Evolutionary conservation across 2,888 invertebrate genomes (phyloP), one percentile per base, ranked within the genome.

Genomic region (Lycia hirtaria): DNA sequence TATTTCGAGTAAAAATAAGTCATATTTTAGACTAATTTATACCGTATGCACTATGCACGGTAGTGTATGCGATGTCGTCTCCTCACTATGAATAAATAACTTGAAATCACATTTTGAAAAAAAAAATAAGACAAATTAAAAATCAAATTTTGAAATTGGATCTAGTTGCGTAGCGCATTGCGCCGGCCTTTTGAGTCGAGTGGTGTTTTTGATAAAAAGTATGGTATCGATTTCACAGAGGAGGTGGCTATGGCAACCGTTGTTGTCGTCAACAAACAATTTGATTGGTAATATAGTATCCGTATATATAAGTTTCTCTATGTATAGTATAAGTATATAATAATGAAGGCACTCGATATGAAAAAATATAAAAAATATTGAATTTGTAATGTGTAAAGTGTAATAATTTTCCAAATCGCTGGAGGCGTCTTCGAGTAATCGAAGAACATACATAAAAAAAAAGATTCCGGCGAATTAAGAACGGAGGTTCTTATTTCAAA

Each of bases 101-200:
- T 30, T 20, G 15, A 30, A 26, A 54, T 67, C 65, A 78, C 76
- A 78, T 78, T 65, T 74, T 73, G 60, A 75, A 71, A 60, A 64
- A 61, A 49, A 64, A 75, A 68, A 68, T 60, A 64, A 59, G 53
- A 66, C 2, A 62, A 62, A 65, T 50, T 62, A 71, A 69, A 67
- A 59, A 68, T 76, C 60, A 72, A 77, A 75, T 68, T 73, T 73
- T 57, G 71, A 77, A 76, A 68, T 70, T 68, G 48, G 72, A 78
- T 72, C 67, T 74, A 74, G 73, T n/a, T n/a, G n/a, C 69, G 76
- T 76, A 78, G 80, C 85, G 85, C 88, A 88, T 87, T 80, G 89
- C 86, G 87, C 75, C 66, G 70, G 61, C 65, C 68, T 71, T 72
- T 75, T 69, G 67, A 71, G 71, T 73, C 71, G 64, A 69, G 67